Evolutionary conservation across 2,113 vertebrate genomes (phyloP), one percentile per base, ranked within the genome.

Genomic region (Dolichotis patagonum): DNA sequence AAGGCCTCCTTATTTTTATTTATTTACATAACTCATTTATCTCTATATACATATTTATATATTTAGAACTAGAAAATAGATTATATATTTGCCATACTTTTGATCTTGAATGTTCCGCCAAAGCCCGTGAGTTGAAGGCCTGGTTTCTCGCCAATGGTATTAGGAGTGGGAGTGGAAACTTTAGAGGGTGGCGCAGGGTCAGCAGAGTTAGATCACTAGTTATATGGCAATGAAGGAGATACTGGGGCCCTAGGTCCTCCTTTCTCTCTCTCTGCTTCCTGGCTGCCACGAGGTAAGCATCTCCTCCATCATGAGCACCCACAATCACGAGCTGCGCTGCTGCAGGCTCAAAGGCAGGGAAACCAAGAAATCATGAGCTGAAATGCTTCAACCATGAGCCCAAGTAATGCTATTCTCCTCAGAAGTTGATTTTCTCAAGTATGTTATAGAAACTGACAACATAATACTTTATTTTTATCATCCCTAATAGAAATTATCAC

Each of bases 11-110:
- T 60, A 49, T 65, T 84, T 94, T 92, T 43, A 62, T 26, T 82
- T 77, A 56, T 58, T 58, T 86, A 77, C 17, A 43, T 38, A 60
- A 90, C 54, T 56, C n/a, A 35, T 26, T 26, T 91, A 65, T 58
- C 32, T 92, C 13, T 41, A 17, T 93, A 43, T 75, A 41, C 32
- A 46, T 75, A 22, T 67, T 46, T 83, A 62, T 83, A 62, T 73
- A 52, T 73, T 91, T 67, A 83, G 81, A 67, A 82, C 54, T 16
- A 77, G 41, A 73, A 93, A 93, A 60, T 83, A 84, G 95, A 91
- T 88, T 32, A 20, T 38, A 41, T 41, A 20, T 16, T 43, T 58
- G 5, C 46, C 58, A 30, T 43, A 43, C 10, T 73, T 30, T 56
- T 10, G 16, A 13, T 58, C 67, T 73, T 73, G 52, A 73, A 41